These are phyloP conservation scores for Cerastoderma edule DNA, from an alignment of 2,888 invertebrate genomes.

Conservation along the genomic window DNA sequence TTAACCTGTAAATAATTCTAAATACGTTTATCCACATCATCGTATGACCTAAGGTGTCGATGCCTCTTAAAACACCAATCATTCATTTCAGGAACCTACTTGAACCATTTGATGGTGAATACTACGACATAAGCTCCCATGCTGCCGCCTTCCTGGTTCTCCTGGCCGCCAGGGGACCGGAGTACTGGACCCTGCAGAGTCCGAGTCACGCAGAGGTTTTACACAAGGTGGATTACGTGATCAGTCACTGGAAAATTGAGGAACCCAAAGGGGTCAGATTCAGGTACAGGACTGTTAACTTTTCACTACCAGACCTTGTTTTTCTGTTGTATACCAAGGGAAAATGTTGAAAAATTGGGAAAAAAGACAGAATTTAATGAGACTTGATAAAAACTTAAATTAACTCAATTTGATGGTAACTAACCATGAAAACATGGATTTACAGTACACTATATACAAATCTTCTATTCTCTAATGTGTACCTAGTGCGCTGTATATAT, in stretches of 20 bases:
- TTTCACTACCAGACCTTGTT: too few relatives aligned
- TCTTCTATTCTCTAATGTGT: too few relatives aligned
- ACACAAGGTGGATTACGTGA: conserved; percentile 42
- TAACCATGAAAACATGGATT: neutral
- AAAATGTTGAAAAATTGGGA: too few relatives aligned
- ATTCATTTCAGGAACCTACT: conserved; percentile 2
- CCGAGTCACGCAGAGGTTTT: conserved; percentile 37
- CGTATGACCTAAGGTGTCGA: too few relatives aligned
- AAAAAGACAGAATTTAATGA: too few relatives aligned
- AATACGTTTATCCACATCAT: too few relatives aligned
- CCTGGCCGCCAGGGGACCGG: conserved; percentile 46
- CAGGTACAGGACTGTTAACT: conserved; percentile 33
- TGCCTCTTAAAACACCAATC: neutral
- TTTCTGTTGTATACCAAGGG: too few relatives aligned
- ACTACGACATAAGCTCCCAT: conserved; percentile 56
- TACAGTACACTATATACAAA: too few relatives aligned
- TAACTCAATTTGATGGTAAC: neutral
- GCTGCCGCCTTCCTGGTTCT: conserved; percentile 53
- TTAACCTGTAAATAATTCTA: too few relatives aligned
- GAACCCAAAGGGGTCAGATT: conserved; percentile 53
- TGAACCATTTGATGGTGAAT: neutral
- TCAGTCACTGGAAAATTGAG: conserved; percentile 44
- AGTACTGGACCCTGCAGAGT: conserved; percentile 40
- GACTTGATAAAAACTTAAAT: too few relatives aligned
- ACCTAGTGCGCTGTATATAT: too few relatives aligned